These are phyloP conservation scores for Mythimna vitellina DNA, from an alignment of 2,888 invertebrate genomes.

Conservation along the genomic window DNA sequence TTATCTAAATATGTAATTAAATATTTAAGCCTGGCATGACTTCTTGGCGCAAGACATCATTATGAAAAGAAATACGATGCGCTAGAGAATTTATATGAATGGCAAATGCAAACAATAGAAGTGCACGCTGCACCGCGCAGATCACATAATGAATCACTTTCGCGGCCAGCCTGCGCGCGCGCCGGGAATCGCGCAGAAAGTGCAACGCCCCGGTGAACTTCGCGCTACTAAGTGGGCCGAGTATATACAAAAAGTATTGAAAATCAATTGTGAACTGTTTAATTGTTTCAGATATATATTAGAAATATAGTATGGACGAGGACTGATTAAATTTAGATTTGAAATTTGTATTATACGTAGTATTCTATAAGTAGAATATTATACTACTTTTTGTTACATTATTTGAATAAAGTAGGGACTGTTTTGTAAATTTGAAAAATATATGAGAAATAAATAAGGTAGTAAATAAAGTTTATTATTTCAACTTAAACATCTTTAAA, in stretches of 20 bases:
- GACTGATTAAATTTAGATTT: background rate
- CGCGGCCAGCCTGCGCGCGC: slow-evolving; percentile 73
- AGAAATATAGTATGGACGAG: background rate
- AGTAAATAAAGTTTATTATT: background rate
- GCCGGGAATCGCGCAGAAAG: slow-evolving; percentile 82
- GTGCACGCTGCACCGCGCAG: slow-evolving; percentile 61
- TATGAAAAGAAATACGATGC: slow-evolving; percentile 39
- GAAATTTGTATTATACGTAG: background rate
- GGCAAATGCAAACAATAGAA: slow-evolving; percentile 66
- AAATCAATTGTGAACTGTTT: slow-evolving; percentile 31
- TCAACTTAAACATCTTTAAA: background rate
- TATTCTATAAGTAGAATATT: no score
- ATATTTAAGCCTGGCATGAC: slow-evolving; percentile 17
- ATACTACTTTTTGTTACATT: no score
- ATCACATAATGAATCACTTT: slow-evolving; percentile 84
- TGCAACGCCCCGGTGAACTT: slow-evolving; percentile 89
- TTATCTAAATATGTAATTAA: slow-evolving; percentile 12
- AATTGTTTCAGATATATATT: slow-evolving; percentile 15
- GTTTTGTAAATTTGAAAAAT: background rate
- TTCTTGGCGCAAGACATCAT: slow-evolving; percentile 18
- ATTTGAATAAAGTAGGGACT: background rate
- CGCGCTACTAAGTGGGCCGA: slow-evolving; percentile 82
- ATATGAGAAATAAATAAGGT: slow-evolving; percentile 3
- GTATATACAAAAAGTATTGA: slow-evolving; percentile 46
- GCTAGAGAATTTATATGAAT: slow-evolving; percentile 62